phyloP scores from a whole-genome alignment of 2,888 invertebrate species.

The Yponomeuta sedellus region DNA sequence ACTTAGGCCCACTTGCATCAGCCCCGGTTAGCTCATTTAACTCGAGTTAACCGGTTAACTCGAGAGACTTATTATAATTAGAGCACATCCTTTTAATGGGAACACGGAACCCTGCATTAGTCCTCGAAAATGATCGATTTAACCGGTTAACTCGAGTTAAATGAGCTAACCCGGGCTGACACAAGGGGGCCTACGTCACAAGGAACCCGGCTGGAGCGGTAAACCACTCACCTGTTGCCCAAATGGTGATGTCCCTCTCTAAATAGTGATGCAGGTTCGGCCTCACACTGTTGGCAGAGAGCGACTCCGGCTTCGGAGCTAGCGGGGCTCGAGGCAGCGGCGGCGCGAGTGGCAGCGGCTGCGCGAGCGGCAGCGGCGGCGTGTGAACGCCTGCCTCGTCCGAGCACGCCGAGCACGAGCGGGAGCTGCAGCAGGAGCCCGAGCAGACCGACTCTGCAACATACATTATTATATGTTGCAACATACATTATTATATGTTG shows the following conservation, averaged over 20 bases:
- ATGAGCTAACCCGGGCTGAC: too few relatives aligned
- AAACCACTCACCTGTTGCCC: slow-evolving; percentile 39
- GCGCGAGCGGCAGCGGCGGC: slow-evolving; percentile 43
- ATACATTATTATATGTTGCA: too few relatives aligned
- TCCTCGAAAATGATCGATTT: too few relatives aligned
- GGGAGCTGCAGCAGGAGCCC: slow-evolving; percentile 36
- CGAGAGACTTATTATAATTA: too few relatives aligned
- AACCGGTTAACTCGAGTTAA: too few relatives aligned
- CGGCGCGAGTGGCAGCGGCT: slow-evolving; percentile 25
- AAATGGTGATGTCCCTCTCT: slow-evolving; percentile 62
- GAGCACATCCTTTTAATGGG: too few relatives aligned
- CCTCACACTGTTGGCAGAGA: slow-evolving; percentile 52
- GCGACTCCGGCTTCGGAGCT: slow-evolving; percentile 42
- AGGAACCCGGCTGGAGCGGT: not conserved
- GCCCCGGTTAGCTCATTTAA: too few relatives aligned
- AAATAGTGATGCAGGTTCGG: slow-evolving; percentile 64
- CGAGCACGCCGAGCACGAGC: slow-evolving; percentile 45
- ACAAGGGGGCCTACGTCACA: too few relatives aligned
- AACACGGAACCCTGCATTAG: too few relatives aligned
- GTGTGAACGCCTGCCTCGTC: slow-evolving; percentile 13
- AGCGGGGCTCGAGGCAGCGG: slow-evolving; percentile 38
- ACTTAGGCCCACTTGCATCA: too few relatives aligned
- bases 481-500: too few relatives aligned
- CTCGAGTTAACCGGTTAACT: too few relatives aligned
- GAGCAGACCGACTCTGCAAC: slow-evolving; percentile 42